These are phyloP conservation scores for Etheostoma cragini DNA, from an alignment of 2,113 vertebrate genomes.

Conservation along the genomic window DNA sequence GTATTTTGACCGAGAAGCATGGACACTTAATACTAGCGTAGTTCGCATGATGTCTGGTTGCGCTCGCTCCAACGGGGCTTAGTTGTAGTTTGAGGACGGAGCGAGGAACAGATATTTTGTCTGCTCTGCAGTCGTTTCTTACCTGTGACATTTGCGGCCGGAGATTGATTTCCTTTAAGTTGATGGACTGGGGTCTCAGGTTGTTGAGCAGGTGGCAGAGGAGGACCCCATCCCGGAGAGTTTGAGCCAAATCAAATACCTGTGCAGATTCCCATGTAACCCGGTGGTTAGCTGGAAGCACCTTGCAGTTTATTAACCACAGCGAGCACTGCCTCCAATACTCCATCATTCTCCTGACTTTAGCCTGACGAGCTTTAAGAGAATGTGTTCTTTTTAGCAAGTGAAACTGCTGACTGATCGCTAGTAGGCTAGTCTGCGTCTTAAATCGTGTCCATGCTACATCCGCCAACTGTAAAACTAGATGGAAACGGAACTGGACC, in stretches of 20 bases:
- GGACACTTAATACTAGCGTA: neutral
- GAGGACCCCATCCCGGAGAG: slow-evolving; percentile 94
- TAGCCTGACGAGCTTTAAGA: neutral
- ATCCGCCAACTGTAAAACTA: neutral
- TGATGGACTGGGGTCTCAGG: slow-evolving; percentile 90
- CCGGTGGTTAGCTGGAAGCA: slow-evolving; percentile 94
- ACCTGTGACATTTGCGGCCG: slow-evolving; percentile 99
- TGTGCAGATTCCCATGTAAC: slow-evolving; percentile 96
- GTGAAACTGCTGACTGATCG: slow-evolving; percentile 27
- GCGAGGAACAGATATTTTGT: neutral
- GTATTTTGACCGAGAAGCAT: fast-evolving
- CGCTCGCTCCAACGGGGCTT: neutral
- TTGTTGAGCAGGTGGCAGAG: slow-evolving; percentile 98
- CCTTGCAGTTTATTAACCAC: slow-evolving; percentile 95
- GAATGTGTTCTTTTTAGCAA: neutral
- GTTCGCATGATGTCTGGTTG: slow-evolving; percentile 16
- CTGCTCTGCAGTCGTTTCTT: slow-evolving; percentile 26
- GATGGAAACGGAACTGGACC: slow-evolving; percentile 29
- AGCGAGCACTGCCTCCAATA: slow-evolving; percentile 95
- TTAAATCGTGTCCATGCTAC: slow-evolving; percentile 56
- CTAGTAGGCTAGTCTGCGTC: neutral
- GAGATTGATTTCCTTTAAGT: slow-evolving; percentile 97
- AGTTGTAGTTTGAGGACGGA: slow-evolving; percentile 6
- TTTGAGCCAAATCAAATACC: slow-evolving; percentile 97
- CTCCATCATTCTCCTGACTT: slow-evolving; percentile 86